Evolutionary conservation across 2,888 invertebrate species (phyloP).

Genomic region (Gerris lacustris): DNA sequence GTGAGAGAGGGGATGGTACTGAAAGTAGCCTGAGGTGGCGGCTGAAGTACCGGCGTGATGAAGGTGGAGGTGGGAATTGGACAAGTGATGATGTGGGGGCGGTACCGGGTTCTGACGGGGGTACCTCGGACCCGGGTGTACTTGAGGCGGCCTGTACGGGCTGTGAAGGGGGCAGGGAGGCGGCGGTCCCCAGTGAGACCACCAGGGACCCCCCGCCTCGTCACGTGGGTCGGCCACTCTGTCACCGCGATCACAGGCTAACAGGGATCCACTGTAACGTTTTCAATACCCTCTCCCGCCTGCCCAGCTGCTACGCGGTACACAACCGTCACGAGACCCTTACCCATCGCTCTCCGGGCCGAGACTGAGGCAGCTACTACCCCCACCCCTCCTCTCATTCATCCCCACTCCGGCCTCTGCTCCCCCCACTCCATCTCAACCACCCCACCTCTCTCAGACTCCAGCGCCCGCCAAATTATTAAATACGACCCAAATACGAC

Average conservation of each 20-base stretch:
- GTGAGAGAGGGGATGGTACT: not conserved
- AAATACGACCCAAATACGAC: not conserved
- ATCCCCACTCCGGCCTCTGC: constrained; percentile 29
- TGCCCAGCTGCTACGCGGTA: not conserved
- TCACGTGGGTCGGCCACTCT: not conserved
- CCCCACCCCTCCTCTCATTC: constrained; percentile 26
- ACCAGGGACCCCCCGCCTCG: not conserved
- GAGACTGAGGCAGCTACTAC: not conserved
- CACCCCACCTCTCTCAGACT: constrained; percentile 20
- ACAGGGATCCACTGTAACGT: not conserved
- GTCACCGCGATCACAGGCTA: constrained; percentile 5
- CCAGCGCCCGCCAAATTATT: constrained; percentile 13
- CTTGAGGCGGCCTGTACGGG: constrained; percentile 2
- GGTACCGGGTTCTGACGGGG: not conserved
- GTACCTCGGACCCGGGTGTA: not conserved
- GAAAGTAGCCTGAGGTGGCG: not conserved
- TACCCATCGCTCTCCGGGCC: not conserved
- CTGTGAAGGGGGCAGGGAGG: constrained; percentile 8
- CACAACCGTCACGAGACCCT: not conserved
- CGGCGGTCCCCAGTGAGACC: not conserved
- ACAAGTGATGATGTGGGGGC: not conserved
- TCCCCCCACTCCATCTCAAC: constrained; percentile 31
- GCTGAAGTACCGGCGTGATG: constrained; percentile 6
- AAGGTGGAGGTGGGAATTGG: not conserved
- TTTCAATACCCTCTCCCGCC: not conserved